Evolutionary conservation across 1,140 invertebrate species (phyloP).

Genomic region (Pygmarrhopalites habei): DNA sequence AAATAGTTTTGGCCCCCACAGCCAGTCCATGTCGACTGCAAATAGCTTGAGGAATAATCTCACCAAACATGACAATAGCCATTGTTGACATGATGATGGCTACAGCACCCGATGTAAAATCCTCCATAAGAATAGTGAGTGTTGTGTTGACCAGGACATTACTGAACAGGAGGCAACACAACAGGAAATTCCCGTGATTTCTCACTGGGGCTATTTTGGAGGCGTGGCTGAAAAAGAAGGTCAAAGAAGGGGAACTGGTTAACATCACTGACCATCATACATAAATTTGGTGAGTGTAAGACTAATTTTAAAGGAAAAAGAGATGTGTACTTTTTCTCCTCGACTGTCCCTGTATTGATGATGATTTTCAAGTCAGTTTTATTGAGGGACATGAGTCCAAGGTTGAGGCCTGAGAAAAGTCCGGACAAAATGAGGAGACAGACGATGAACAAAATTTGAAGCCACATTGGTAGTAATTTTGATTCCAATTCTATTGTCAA

Average conservation of each 20-base stretch:
- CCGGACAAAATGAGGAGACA: slow-evolving; percentile 51
- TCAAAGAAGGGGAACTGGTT: slow-evolving; percentile 32
- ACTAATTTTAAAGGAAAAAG: no score
- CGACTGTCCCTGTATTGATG: slow-evolving; percentile 43
- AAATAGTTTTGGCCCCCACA: slow-evolving; percentile 56
- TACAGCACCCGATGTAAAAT: slow-evolving; percentile 52
- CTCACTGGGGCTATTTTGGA: slow-evolving; percentile 47
- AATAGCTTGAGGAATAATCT: slow-evolving; percentile 56
- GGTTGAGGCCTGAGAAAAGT: slow-evolving; percentile 53
- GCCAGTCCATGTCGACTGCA: slow-evolving; percentile 57
- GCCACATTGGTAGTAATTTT: slow-evolving; percentile 26
- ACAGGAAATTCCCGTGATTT: slow-evolving; percentile 53
- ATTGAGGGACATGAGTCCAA: slow-evolving; percentile 57
- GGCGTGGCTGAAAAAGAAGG: slow-evolving; percentile 41
- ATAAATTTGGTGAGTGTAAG: no score
- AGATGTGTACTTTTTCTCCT: slow-evolving; percentile 44
- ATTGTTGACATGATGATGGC: slow-evolving; percentile 49
- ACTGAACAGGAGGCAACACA: slow-evolving; percentile 55
- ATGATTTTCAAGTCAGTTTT: slow-evolving; percentile 53
- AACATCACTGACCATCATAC: slow-evolving; percentile 38
- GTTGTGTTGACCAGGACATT: slow-evolving; percentile 60
- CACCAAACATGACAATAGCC: slow-evolving; percentile 57
- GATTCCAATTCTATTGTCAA: slow-evolving; percentile 19
- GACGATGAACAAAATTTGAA: slow-evolving; percentile 44
- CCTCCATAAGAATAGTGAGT: slow-evolving; percentile 56